These are phyloP conservation scores for Callitettix versicolor DNA, from an alignment of 1,140 invertebrate species.

Conservation along the genomic window DNA sequence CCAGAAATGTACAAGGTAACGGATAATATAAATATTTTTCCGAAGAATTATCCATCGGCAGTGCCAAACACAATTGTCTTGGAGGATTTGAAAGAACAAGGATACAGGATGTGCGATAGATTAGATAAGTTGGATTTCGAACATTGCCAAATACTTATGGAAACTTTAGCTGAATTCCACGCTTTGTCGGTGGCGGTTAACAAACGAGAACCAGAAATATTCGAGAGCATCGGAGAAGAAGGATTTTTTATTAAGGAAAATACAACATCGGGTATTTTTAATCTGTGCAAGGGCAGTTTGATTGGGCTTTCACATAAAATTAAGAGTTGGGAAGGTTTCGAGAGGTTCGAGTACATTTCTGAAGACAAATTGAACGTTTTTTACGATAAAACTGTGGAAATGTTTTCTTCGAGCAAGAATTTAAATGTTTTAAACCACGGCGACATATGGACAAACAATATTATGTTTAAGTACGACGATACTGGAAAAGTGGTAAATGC, in stretches of 20 bases:
- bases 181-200: background rate
- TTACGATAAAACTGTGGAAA: background rate
- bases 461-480: slow-evolving; percentile 25
- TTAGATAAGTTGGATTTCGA: background rate
- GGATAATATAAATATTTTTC: too few species aligned
- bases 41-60: too few species aligned
- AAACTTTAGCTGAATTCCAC: background rate
- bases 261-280: background rate
- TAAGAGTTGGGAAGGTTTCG: background rate
- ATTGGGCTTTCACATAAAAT: background rate
- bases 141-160: background rate
- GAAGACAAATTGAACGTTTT: background rate
- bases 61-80: too few species aligned
- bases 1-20: too few species aligned
- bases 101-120: background rate
- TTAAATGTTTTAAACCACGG: slow-evolving; percentile 31
- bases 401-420: background rate
- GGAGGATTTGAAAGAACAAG: too few species aligned
- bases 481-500: background rate
- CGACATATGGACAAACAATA: slow-evolving; percentile 30
- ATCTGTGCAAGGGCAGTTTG: background rate
- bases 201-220: background rate
- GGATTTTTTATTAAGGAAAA: background rate
- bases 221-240: background rate
- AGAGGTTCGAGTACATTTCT: background rate